phyloP scores from a whole-genome alignment of 2,113 vertebrate species.

The Parotia lawesii region DNA sequence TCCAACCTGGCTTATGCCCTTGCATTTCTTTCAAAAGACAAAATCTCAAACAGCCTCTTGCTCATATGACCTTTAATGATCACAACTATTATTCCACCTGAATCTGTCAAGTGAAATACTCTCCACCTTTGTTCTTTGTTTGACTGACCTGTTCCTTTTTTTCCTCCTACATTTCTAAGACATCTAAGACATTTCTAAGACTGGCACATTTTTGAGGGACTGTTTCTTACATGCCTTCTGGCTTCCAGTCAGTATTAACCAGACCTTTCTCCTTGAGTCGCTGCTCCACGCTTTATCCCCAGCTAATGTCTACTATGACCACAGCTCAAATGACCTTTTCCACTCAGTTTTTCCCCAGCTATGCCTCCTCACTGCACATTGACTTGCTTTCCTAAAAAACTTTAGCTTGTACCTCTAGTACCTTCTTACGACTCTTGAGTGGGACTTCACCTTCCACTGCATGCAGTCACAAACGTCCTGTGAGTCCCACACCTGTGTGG shows the following conservation, averaged over 20 bases:
- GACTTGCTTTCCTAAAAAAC: neutral
- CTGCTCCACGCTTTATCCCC: neutral
- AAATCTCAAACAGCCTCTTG: neutral
- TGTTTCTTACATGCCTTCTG: neutral
- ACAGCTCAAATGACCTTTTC: neutral
- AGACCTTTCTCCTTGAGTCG: neutral
- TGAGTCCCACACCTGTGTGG: neutral
- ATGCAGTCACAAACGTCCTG: accelerated
- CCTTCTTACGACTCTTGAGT: neutral
- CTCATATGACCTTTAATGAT: neutral
- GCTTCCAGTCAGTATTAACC: neutral
- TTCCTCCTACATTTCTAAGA: neutral
- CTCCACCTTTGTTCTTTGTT: neutral
- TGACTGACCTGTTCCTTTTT: neutral
- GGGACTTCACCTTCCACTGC: neutral
- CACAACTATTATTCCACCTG: neutral
- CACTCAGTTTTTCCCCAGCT: neutral
- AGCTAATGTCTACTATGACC: neutral
- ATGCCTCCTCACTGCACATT: neutral
- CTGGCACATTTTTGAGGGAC: neutral
- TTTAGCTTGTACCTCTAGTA: neutral
- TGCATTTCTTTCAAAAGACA: neutral
- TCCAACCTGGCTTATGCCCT: neutral
- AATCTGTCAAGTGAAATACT: neutral
- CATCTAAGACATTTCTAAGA: neutral